Evolutionary conservation across 2,797 vertebrate genomes (phyloP).

Genomic region (Tiaroga cobitis): DNA sequence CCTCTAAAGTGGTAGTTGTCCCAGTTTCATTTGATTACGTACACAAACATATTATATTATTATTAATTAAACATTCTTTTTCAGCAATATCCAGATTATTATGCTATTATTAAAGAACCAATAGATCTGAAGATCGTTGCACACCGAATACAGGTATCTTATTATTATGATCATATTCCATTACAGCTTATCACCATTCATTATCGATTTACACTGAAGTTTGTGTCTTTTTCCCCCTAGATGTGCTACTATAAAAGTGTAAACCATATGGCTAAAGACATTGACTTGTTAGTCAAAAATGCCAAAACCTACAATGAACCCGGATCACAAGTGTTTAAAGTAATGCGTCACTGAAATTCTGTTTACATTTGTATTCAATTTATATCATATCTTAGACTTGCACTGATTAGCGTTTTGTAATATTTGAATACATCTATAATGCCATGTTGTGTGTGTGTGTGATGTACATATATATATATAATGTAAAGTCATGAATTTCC

Average conservation of each 20-base stretch:
- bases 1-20: slow-evolving; percentile 92
- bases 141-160: slow-evolving; percentile 95
- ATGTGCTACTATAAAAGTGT: slow-evolving; percentile 90
- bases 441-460: background rate
- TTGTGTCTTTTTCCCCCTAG: slow-evolving; percentile 71
- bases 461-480: slow-evolving; percentile 6
- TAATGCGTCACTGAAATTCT: slow-evolving; percentile 60
- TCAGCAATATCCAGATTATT: slow-evolving; percentile 99
- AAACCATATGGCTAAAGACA: slow-evolving; percentile 93
- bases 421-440: background rate
- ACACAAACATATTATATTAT: background rate
- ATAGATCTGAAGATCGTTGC: slow-evolving; percentile 96
- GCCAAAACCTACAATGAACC: slow-evolving; percentile 98
- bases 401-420: background rate
- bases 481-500: slow-evolving; percentile 60
- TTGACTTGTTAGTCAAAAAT: slow-evolving; percentile 95
- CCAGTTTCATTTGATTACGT: background rate
- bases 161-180: background rate
- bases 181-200: slow-evolving; percentile 4
- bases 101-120: slow-evolving; percentile 98
- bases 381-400: background rate
- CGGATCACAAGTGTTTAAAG: slow-evolving; percentile 98
- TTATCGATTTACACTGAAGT: background rate
- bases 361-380: background rate
- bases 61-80: slow-evolving; percentile 57